Base-by-base conservation (phyloP, 1,140 invertebrate species). In the Pararge aegeria region DNA sequence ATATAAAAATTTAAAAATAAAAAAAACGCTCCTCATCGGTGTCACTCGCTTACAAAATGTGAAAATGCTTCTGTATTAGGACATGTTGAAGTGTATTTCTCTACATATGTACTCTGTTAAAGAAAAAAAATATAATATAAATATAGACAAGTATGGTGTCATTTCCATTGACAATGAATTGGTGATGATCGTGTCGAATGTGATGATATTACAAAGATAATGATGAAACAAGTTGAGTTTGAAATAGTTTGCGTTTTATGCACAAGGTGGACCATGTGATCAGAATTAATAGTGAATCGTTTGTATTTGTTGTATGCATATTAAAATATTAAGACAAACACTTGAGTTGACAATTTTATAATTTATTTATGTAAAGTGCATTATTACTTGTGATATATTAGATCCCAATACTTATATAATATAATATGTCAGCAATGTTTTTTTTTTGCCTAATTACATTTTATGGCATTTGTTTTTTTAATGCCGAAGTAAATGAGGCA, bases 361-460 rank as follows among this genome's bases (percentile, higher is more conserved):
- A 86, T 89, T 89, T 86, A 87, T 89, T 87, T 87, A 85, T 80
- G 60, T 82, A 85, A 85, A 87, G 84, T 89, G 82, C 77, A 86
- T 86, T 84, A 74, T 75, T 80, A 51, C 65, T 59, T 85, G 83
- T 89, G 81, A 87, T 88, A 87, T 61, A 70, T 63, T 66, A 72
- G 68, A 75, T 76, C 67, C 69, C 3, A 64, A 74, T 67, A 60
- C 18, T 48, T 56, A 51, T 73, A 75, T 75, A 24, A 4, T 24
- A 24, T 75, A 24, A 4, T 24, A 24, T 24, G 72, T 68, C 59
- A 79, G 74, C 69, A 72, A 76, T 80, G 54, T 67, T 40, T 75
- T 78, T 49, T 57, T 75, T 66, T 79, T 77, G 74, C 68, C 48
- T 55, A 51, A 53, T 57, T 68, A 64, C 42, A 68, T 69, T 70